A percentile compares a stretch with the other conserved stretches of the same genome.
Conservation (phyloP, 2,888 invertebrate genomes). For the Microctonus brassicae region DNA sequence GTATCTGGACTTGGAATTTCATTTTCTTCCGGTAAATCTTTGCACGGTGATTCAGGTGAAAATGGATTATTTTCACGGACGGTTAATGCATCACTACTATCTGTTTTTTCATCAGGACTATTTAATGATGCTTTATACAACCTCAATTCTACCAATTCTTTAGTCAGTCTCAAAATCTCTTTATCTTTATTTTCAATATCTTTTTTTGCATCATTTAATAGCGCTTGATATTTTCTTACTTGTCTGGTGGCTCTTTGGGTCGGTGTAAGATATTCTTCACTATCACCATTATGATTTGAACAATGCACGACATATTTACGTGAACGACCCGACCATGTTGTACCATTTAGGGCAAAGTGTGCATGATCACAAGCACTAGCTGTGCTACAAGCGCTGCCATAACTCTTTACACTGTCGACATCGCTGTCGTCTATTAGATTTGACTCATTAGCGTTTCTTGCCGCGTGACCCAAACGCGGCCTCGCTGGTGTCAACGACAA, state of each 20-base stretch:
- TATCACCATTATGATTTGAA: slow-evolving; percentile 83
- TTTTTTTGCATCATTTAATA: slow-evolving; percentile 80
- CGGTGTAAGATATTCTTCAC: slow-evolving; percentile 88
- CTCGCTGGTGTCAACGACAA: slow-evolving; percentile 66
- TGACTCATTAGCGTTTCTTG: slow-evolving; percentile 49
- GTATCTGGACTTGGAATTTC: slow-evolving; percentile 70
- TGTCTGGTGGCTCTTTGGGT: slow-evolving; percentile 88
- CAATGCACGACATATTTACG: slow-evolving; percentile 87
- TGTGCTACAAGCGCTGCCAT: slow-evolving; percentile 81
- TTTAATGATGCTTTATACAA: slow-evolving; percentile 84
- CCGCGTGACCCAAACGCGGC: slow-evolving; percentile 57
- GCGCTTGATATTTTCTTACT: slow-evolving; percentile 78
- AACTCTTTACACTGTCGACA: slow-evolving; percentile 83
- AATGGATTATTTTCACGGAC: slow-evolving; percentile 79
- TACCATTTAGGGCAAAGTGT: slow-evolving; percentile 80
- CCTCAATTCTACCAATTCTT: slow-evolving; percentile 85
- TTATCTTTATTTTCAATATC: slow-evolving; percentile 86
- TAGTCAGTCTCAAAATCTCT: slow-evolving; percentile 83
- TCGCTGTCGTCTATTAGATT: slow-evolving; percentile 74
- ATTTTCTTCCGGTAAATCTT: slow-evolving; percentile 71
- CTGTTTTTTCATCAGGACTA: slow-evolving; percentile 85
- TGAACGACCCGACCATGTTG: slow-evolving; percentile 72
- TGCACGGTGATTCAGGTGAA: slow-evolving; percentile 71
- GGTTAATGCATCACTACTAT: slow-evolving; percentile 81
- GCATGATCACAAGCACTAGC: slow-evolving; percentile 87